Evolutionary conservation across 2,797 vertebrate genomes (phyloP), one percentile per base, ranked within the genome.

Genomic region (Dromococcyx pavoninus): DNA sequence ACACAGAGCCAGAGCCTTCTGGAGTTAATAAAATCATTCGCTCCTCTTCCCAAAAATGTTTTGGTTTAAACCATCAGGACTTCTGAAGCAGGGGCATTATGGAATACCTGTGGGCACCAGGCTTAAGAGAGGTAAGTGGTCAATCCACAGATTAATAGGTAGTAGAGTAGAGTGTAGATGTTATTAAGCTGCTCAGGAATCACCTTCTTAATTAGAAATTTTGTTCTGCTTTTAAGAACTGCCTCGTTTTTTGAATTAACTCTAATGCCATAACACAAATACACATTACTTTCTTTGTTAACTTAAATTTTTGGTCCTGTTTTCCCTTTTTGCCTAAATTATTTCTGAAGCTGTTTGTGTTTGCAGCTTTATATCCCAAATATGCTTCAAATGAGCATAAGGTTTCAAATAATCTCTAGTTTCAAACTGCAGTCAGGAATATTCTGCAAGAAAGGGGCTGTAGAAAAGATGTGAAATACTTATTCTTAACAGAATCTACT

Each of bases 111-210:
- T 18, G 46, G 53, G 54, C 39, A 91, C 14, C 51, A 27, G 39
- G 46, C 37, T 72, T 0, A 2, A 50, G 30, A 28, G 28, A 71
- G 50, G 24, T 32, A 19, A 86, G 65, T 22, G 53, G 53, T 6
- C 24, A 91, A 2, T 10, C 5, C 17, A 1, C 12, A 41, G 35
- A 80, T 61, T 33, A 19, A 58, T 12, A n/a, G n/a, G n/a, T n/a
- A n/a, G n/a, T n/a, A n/a, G n/a, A n/a, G n/a, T 44, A 0, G 0
- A 35, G 39, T 9, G 13, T 39, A 17, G 4, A 5, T 73, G 41
- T 32, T 3, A 22, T 8, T 72, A 50, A 79, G 10, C 33, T 90
- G 48, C 53, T 77, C 58, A 53, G 51, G 35, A 86, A 58, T 39
- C 32, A 81, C 21, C 11, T 87, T 71, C 41, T 76, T 25, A 70